Conservation (phyloP, 35 echinoderm and acorn worm species). For the Patiria miniata region DNA sequence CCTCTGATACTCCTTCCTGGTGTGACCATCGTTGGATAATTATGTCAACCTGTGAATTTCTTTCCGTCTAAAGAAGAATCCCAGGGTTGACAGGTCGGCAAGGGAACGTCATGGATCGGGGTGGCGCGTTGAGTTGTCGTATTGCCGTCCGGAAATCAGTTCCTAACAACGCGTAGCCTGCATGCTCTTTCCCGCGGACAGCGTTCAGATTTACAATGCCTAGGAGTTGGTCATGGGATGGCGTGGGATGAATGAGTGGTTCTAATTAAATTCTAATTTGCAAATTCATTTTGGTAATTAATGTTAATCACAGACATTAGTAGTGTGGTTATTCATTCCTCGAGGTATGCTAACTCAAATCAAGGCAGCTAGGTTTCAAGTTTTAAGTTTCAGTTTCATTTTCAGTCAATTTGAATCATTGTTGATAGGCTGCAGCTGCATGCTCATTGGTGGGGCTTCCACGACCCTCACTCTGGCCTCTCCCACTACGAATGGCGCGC, state of each 20-base stretch:
- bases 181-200: neutral
- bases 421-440: conserved; percentile 8
- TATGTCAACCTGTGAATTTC: neutral
- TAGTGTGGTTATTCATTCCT: too few relatives aligned
- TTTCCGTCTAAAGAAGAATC: neutral
- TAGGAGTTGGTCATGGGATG: too few relatives aligned
- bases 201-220: too few relatives aligned
- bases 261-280: too few relatives aligned
- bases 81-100: neutral
- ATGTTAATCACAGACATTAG: too few relatives aligned
- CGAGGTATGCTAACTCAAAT: too few relatives aligned
- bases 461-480: conserved; percentile 44
- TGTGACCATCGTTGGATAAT: neutral
- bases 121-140: neutral
- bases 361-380: too few relatives aligned
- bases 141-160: neutral
- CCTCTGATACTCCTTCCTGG: neutral
- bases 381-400: too few relatives aligned
- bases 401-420: too few relatives aligned
- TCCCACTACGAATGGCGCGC: conserved; percentile 61
- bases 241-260: too few relatives aligned
- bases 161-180: neutral
- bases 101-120: too few relatives aligned
- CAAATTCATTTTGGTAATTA: too few relatives aligned
- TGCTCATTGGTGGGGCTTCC: conserved; percentile 51